Evolutionary conservation across 2,888 invertebrate genomes (phyloP).

Genomic region (Lycocerus yunnanus): DNA sequence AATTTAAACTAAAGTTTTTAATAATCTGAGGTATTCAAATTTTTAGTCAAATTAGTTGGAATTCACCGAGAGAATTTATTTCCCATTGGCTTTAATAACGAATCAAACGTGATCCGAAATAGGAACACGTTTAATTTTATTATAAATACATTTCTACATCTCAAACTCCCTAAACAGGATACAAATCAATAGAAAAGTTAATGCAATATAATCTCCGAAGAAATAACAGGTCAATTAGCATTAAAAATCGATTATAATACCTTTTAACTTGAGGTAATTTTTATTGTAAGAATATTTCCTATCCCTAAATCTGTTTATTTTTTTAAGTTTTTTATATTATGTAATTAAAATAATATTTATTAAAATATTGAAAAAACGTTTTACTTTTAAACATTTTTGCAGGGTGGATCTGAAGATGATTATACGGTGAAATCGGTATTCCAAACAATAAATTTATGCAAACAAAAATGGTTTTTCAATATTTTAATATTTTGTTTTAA

Average conservation of each 20-base stretch:
- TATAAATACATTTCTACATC: not conserved
- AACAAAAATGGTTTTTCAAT: too few relatives aligned
- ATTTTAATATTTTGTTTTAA: too few relatives aligned
- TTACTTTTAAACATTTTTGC: too few relatives aligned
- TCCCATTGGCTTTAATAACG: not conserved
- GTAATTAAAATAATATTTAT: too few relatives aligned
- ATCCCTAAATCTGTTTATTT: too few relatives aligned
- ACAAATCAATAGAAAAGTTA: not conserved
- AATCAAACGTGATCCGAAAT: not conserved
- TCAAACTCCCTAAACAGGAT: not conserved
- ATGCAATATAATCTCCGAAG: not conserved
- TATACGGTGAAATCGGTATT: too few relatives aligned
- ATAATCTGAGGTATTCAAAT: not conserved
- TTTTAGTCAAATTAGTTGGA: not conserved
- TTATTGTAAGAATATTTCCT: too few relatives aligned
- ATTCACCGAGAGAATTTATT: not conserved
- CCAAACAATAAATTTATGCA: too few relatives aligned
- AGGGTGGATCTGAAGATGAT: too few relatives aligned
- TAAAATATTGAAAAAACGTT: too few relatives aligned
- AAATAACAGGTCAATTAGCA: not conserved
- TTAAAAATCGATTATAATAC: not conserved
- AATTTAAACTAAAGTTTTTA: not conserved
- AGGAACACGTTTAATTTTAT: not conserved
- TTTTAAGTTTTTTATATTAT: too few relatives aligned
- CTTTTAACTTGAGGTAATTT: not conserved